phyloP scores from a whole-genome alignment of 2,113 vertebrate genomes.

The Bettongia penicillata region DNA sequence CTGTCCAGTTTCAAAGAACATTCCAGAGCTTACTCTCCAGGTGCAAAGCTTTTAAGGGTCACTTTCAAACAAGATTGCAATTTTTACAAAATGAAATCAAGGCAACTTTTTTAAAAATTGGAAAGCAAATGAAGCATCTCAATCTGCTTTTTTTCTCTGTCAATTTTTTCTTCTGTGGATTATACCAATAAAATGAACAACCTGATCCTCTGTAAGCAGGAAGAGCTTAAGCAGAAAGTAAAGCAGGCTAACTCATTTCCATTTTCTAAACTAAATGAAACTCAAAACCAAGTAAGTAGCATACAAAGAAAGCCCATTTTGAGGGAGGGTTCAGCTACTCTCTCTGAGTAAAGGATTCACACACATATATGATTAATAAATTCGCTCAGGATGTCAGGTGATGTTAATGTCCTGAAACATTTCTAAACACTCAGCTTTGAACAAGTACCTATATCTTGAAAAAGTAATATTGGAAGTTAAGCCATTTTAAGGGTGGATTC shows the following conservation, averaged over 20 bases:
- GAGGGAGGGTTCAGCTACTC: background rate
- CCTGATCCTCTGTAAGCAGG: background rate
- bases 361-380: background rate
- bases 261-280: constrained; percentile 10
- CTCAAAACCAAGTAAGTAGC: constrained; percentile 17
- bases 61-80: background rate
- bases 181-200: constrained; percentile 26
- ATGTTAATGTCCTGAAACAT: background rate
- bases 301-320: background rate
- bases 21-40: background rate
- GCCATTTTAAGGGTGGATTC: background rate
- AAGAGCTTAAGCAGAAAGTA: constrained; percentile 3
- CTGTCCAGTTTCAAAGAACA: background rate
- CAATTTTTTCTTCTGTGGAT: background rate
- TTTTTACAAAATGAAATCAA: background rate
- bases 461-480: background rate
- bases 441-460: background rate
- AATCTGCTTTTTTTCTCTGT: background rate
- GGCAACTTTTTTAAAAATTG: constrained; percentile 5
- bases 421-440: background rate
- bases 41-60: background rate
- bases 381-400: background rate
- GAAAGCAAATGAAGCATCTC: constrained; percentile 13
- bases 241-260: background rate
- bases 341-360: background rate